Percentiles rank a stretch among this genome's conserved stretches.
These are phyloP conservation scores for Caenorhabditis inopinata DNA, from an alignment of 1,140 invertebrate species.

Conservation along the genomic window DNA sequence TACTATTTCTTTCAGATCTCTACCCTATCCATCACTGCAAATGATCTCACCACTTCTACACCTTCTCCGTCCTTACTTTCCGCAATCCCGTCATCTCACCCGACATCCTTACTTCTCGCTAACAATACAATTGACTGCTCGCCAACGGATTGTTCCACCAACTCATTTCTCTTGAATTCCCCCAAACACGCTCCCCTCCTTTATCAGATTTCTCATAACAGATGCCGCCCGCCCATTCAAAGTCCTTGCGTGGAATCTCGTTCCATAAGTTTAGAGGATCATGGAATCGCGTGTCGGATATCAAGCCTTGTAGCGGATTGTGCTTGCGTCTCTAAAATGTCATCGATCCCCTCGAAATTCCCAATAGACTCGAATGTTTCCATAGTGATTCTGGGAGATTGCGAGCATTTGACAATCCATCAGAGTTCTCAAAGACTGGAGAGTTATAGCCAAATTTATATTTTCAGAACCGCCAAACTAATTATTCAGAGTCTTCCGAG, in stretches of 20 bases:
- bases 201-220: neutral
- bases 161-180: neutral
- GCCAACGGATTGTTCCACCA: neutral
- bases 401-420: neutral
- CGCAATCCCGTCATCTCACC: neutral
- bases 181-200: slow-evolving; percentile 1
- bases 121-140: slow-evolving; percentile 16
- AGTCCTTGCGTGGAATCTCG: neutral
- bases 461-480: neutral
- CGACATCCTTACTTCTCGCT: neutral
- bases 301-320: slow-evolving; percentile 8
- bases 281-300: neutral
- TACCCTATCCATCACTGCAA: neutral
- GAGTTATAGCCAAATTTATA: neutral
- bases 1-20: slow-evolving; percentile 8
- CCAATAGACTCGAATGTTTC: neutral
- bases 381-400: neutral
- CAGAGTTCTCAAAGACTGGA: neutral
- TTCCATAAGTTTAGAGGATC: neutral
- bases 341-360: neutral
- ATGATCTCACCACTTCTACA: neutral
- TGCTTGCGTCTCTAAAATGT: neutral
- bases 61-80: neutral
- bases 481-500: neutral
- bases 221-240: neutral